These are phyloP conservation scores for Calcarius ornatus DNA, from an alignment of 2,113 vertebrate genomes.

Conservation along the genomic window DNA sequence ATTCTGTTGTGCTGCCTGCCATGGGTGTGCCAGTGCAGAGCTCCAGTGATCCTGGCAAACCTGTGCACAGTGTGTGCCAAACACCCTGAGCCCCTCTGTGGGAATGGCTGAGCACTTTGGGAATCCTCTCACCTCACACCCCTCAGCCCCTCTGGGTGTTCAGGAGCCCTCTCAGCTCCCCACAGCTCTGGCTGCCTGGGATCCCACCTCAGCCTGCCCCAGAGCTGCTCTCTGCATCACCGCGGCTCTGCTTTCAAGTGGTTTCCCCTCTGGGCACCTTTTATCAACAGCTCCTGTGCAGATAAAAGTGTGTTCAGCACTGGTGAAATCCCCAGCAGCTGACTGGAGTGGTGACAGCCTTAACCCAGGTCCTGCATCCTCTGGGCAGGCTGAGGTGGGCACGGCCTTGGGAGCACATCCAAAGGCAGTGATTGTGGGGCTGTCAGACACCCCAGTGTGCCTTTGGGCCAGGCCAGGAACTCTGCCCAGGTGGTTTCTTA, in stretches of 20 bases:
- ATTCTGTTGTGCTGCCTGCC: rapidly evolving
- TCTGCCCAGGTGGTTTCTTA: background rate
- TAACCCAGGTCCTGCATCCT: background rate
- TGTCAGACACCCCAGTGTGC: background rate
- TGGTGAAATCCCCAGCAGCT: background rate
- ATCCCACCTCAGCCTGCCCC: background rate
- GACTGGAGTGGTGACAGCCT: background rate
- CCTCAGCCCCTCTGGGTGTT: background rate
- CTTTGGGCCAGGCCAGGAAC: background rate
- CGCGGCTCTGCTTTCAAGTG: background rate
- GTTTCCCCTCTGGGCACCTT: slow-evolving; percentile 32
- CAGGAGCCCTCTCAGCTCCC: background rate
- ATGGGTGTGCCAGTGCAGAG: background rate
- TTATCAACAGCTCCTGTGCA: slow-evolving; percentile 13
- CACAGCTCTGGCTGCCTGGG: background rate
- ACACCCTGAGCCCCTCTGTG: background rate
- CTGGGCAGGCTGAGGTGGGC: background rate
- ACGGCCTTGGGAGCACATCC: background rate
- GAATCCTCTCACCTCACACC: background rate
- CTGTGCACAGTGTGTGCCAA: rapidly evolving
- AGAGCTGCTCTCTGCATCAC: slow-evolving; percentile 1
- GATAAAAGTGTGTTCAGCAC: background rate
- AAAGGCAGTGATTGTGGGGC: background rate
- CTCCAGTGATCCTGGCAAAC: background rate
- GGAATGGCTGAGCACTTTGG: background rate